phyloP scores from a whole-genome alignment of 2,888 invertebrate genomes.

The Panorpa germanica region DNA sequence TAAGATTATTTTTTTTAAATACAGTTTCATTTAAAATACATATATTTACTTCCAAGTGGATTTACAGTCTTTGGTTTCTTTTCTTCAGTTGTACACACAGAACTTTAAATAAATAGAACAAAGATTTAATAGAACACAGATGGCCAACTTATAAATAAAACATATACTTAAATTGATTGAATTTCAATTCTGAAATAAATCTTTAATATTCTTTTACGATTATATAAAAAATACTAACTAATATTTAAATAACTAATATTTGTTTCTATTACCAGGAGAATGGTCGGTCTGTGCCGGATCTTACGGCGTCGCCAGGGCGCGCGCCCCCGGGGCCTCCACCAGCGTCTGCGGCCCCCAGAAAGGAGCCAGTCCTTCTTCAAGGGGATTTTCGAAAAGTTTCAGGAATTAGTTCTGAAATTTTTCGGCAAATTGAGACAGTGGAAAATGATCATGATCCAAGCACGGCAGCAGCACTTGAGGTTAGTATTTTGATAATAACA shows the following conservation, averaged over 20 bases:
- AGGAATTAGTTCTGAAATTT: constrained; percentile 90
- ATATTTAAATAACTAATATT: constrained; percentile 8
- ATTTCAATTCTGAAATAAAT: too few species aligned
- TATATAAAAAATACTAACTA: too few species aligned
- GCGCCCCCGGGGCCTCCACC: constrained; percentile 50
- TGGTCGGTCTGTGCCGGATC: constrained; percentile 80
- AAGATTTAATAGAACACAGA: too few species aligned
- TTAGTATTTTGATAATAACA: constrained; percentile 21
- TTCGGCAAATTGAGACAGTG: constrained; percentile 91
- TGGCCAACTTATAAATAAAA: too few species aligned
- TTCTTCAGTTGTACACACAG: too few species aligned
- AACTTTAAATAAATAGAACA: too few species aligned
- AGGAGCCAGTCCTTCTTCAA: constrained; percentile 66
- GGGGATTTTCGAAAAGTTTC: constrained; percentile 93
- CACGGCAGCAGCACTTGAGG: constrained; percentile 80
- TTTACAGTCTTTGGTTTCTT: too few species aligned
- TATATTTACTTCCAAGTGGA: too few species aligned
- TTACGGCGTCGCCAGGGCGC: constrained; percentile 76
- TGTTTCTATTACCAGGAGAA: constrained; percentile 44
- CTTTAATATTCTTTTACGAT: too few species aligned
- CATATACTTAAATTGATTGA: too few species aligned
- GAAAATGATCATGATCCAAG: constrained; percentile 91
- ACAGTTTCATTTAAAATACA: too few species aligned
- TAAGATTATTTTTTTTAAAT: too few species aligned
- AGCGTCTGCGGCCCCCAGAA: constrained; percentile 33